Conservation (phyloP, 1,140 invertebrate species). For the Drosophila repleta region DNA sequence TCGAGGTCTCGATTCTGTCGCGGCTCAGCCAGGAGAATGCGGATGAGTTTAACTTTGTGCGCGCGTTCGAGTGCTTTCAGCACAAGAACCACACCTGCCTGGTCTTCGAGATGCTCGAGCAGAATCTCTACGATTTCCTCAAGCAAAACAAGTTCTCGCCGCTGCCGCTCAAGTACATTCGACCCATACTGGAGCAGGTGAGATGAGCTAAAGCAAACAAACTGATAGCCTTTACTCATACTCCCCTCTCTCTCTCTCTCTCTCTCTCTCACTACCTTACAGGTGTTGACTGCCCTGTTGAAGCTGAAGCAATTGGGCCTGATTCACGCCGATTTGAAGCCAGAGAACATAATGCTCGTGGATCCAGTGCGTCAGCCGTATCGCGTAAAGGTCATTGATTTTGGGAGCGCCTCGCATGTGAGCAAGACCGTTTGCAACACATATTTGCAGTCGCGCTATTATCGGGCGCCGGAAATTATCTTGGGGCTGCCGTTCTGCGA, state of each 20-base stretch:
- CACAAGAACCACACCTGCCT: slow-evolving; percentile 99
- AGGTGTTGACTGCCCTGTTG: slow-evolving; percentile 94
- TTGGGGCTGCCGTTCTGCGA: slow-evolving; percentile 99
- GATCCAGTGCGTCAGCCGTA: slow-evolving; percentile 99
- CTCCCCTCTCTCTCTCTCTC: background rate
- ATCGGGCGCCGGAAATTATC: slow-evolving; percentile 99
- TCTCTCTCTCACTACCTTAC: background rate
- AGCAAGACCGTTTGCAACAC: slow-evolving; percentile 99
- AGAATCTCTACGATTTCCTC: slow-evolving; percentile 99
- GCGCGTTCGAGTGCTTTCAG: slow-evolving; percentile 99
- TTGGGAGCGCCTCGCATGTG: slow-evolving; percentile 99
- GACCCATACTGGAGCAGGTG: slow-evolving; percentile 99
- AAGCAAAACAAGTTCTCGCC: slow-evolving; percentile 99
- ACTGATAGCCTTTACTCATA: background rate
- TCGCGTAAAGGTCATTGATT: slow-evolving; percentile 99
- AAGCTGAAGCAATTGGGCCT: slow-evolving; percentile 99
- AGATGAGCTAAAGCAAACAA: background rate
- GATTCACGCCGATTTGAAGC: slow-evolving; percentile 99
- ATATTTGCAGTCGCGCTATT: slow-evolving; percentile 99
- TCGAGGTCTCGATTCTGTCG: slow-evolving; percentile 99
- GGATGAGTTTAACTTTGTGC: slow-evolving; percentile 99
- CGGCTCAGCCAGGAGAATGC: slow-evolving; percentile 99
- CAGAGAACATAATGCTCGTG: slow-evolving; percentile 99
- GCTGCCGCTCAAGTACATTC: slow-evolving; percentile 98
- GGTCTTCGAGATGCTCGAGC: slow-evolving; percentile 99